Evolutionary conservation across 2,113 vertebrate genomes (phyloP).

Genomic region (Clarias batrachus): DNA sequence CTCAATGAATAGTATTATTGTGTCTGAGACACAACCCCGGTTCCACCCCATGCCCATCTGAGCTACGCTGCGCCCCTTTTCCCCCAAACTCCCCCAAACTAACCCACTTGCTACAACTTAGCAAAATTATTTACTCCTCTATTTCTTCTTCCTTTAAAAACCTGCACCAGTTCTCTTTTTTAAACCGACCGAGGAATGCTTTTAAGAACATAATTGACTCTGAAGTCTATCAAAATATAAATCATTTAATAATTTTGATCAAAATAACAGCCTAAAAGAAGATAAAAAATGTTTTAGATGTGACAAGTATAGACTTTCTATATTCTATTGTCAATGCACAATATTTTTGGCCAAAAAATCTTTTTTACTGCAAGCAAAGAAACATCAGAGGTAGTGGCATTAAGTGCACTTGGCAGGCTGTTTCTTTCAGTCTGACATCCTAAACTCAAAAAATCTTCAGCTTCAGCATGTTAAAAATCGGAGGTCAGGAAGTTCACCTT

Average conservation of each 20-base stretch:
- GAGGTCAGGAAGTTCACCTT: constrained; percentile 73
- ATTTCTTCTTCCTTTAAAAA: constrained; percentile 33
- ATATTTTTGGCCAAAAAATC: constrained; percentile 46
- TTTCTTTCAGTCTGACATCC: constrained; percentile 67
- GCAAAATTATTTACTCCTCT: constrained; percentile 7
- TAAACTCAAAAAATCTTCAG: constrained; percentile 69
- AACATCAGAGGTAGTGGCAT: constrained; percentile 66
- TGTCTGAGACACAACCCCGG: constrained; percentile 78
- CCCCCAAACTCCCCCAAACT: constrained; percentile 47
- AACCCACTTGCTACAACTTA: constrained; percentile 52
- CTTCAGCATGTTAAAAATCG: constrained; percentile 64
- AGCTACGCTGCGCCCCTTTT: constrained; percentile 45
- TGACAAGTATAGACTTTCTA: constrained; percentile 19
- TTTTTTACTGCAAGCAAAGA: constrained; percentile 56
- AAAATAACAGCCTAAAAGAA: constrained; percentile 61
- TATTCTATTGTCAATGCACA: constrained; percentile 56
- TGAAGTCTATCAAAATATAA: constrained; percentile 68
- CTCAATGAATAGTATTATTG: constrained; percentile 85
- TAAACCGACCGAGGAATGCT: not conserved
- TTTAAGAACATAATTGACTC: constrained; percentile 63
- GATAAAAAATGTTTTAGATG: constrained; percentile 28
- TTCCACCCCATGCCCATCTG: constrained; percentile 60
- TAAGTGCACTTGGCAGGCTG: constrained; percentile 69
- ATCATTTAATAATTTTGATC: constrained; percentile 68
- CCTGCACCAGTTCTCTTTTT: constrained; percentile 56